Evolutionary conservation across 2,888 invertebrate genomes (phyloP).

Genomic region (Pilophorus perplexus): DNA sequence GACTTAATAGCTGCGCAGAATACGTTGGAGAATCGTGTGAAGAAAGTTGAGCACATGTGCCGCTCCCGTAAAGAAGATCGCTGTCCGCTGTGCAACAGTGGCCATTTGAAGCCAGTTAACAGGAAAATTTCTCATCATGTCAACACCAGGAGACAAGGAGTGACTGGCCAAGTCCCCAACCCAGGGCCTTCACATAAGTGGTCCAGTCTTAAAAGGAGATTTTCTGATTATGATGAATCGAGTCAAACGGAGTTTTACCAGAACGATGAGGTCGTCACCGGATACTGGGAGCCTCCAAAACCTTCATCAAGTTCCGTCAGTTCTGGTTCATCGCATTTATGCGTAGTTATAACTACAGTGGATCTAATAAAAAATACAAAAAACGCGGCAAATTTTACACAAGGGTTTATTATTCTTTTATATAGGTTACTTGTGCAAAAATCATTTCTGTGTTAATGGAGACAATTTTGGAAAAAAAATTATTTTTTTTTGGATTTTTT

Average conservation of each 20-base stretch:
- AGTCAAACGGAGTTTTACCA: conserved; percentile 10
- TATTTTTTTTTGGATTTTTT: too few relatives aligned
- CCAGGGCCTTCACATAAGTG: background rate
- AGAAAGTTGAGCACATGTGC: background rate
- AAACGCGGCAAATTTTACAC: too few relatives aligned
- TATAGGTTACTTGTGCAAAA: too few relatives aligned
- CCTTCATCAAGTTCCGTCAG: background rate
- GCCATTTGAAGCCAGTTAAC: conserved; percentile 16
- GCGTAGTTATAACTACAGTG: background rate
- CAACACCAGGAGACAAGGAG: background rate
- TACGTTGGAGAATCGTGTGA: background rate
- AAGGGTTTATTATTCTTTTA: too few relatives aligned
- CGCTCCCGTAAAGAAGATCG: conserved; percentile 20
- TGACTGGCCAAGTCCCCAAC: conserved; percentile 28
- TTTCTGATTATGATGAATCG: background rate
- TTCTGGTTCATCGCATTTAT: background rate
- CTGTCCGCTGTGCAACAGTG: conserved; percentile 17
- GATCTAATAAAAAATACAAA: conserved; percentile 31
- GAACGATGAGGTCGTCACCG: conserved; percentile 39
- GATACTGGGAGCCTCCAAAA: conserved; percentile 31
- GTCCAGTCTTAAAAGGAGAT: background rate
- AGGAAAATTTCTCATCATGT: background rate
- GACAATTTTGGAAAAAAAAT: too few relatives aligned
- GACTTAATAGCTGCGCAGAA: conserved; percentile 39
- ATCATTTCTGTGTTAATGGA: too few relatives aligned